Evolutionary conservation across 2,113 vertebrate genomes (phyloP).

Genomic region (Colistium nudipinnis): DNA sequence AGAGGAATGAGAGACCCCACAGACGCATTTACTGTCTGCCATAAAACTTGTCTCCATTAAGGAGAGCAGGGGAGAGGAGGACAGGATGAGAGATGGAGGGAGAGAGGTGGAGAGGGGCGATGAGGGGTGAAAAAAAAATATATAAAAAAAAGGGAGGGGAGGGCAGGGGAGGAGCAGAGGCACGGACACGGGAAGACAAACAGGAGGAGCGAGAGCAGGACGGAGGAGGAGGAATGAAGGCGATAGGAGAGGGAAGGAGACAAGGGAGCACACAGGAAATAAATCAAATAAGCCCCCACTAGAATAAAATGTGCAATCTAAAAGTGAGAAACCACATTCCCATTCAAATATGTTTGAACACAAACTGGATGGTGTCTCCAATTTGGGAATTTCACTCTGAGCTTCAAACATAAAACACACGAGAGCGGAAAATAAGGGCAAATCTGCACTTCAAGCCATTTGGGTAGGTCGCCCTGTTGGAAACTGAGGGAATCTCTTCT

Average conservation of each 20-base stretch:
- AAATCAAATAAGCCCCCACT: too few relatives aligned
- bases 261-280: neutral
- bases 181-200: slow-evolving; percentile 15
- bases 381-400: neutral
- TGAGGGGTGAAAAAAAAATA: slow-evolving; percentile 10
- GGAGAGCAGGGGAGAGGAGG: slow-evolving; percentile 45
- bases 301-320: too few relatives aligned
- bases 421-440: neutral
- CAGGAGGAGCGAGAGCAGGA: neutral
- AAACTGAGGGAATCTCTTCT: too few relatives aligned
- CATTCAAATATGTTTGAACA: neutral
- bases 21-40: slow-evolving; percentile 73
- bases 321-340: slow-evolving; percentile 1
- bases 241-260: neutral
- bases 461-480: too few relatives aligned
- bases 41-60: slow-evolving; percentile 78
- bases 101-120: slow-evolving; percentile 18
- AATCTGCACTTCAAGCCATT: neutral
- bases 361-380: too few relatives aligned
- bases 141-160: slow-evolving; percentile 50
- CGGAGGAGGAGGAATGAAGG: neutral
- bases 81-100: slow-evolving; percentile 37
- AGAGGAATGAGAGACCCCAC: slow-evolving; percentile 69
- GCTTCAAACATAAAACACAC: neutral
- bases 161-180: slow-evolving; percentile 31